phyloP scores from a whole-genome alignment of 2,113 vertebrate species.

The Verasper variegatus region DNA sequence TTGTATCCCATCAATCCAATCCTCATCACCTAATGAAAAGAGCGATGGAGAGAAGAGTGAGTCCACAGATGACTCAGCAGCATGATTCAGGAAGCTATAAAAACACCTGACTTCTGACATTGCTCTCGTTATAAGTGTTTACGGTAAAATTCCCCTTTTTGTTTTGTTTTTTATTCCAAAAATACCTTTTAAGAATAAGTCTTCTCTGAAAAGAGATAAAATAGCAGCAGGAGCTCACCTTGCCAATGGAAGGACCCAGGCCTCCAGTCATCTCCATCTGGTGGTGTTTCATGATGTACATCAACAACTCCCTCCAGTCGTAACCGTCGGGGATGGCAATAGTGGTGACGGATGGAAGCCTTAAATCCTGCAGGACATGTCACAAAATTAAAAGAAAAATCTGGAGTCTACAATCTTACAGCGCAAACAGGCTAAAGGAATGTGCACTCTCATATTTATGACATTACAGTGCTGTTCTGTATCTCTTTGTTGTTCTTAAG shows the following conservation, averaged over 20 bases:
- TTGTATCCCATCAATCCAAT: slow-evolving; percentile 96
- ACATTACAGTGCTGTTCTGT: background rate
- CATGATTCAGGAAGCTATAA: slow-evolving; percentile 24
- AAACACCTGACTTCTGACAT: background rate
- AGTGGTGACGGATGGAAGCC: slow-evolving; percentile 93
- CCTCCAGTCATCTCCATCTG: slow-evolving; percentile 91
- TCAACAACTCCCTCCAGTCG: slow-evolving; percentile 87
- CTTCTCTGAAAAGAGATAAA: background rate
- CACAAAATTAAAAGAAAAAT: background rate
- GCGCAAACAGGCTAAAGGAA: background rate
- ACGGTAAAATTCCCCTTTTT: background rate
- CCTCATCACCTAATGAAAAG: slow-evolving; percentile 88
- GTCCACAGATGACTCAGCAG: slow-evolving; percentile 43
- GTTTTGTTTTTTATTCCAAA: background rate
- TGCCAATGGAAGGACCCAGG: slow-evolving; percentile 88
- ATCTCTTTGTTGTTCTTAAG: background rate
- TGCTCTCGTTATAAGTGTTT: background rate
- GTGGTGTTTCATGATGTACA: slow-evolving; percentile 87
- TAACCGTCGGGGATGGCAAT: slow-evolving; percentile 88
- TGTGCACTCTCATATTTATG: background rate
- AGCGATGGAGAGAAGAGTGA: slow-evolving; percentile 12
- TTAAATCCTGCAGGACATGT: slow-evolving; percentile 73
- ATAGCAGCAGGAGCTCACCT: slow-evolving; percentile 80
- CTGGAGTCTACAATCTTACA: no score
- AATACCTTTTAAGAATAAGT: no score